These are phyloP conservation scores for Coelogynopora nodosa DNA, from an alignment of 2,888 invertebrate species.

Conservation along the genomic window DNA sequence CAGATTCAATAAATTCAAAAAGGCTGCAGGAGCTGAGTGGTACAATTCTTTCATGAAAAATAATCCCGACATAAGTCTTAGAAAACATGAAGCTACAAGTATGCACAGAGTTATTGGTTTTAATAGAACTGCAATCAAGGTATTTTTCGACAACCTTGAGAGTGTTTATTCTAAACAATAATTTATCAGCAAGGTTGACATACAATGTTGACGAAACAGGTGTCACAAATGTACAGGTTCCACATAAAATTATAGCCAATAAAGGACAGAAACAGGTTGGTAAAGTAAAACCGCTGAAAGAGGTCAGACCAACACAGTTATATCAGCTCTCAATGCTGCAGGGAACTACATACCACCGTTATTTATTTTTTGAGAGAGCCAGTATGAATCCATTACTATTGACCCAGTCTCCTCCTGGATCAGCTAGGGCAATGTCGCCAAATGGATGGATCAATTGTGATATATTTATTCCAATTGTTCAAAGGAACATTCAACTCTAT, in stretches of 20 bases:
- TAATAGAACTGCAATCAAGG: not conserved
- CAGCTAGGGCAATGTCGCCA: not conserved
- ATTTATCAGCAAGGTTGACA: not conserved
- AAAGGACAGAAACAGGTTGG: not conserved
- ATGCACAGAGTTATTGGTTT: not conserved
- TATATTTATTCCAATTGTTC: not conserved
- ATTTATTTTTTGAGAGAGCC: not conserved
- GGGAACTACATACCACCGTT: not conserved
- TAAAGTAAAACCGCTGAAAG: not conserved
- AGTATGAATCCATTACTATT: not conserved
- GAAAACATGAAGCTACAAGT: conserved; percentile 3
- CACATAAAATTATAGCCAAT: not conserved
- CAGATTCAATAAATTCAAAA: conserved; percentile 4
- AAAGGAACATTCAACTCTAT: not conserved
- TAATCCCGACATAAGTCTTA: not conserved
- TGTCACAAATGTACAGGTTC: not conserved
- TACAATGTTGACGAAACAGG: not conserved
- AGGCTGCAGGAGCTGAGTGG: conserved; percentile 9
- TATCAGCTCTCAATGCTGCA: not conserved
- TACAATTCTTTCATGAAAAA: not conserved
- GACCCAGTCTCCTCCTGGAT: not conserved
- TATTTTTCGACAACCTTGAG: not conserved
- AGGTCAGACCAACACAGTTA: not conserved
- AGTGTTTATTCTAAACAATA: not conserved
- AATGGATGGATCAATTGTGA: not conserved